Conservation (phyloP, 2,888 invertebrate genomes). For the Toxonevra muliebris region DNA sequence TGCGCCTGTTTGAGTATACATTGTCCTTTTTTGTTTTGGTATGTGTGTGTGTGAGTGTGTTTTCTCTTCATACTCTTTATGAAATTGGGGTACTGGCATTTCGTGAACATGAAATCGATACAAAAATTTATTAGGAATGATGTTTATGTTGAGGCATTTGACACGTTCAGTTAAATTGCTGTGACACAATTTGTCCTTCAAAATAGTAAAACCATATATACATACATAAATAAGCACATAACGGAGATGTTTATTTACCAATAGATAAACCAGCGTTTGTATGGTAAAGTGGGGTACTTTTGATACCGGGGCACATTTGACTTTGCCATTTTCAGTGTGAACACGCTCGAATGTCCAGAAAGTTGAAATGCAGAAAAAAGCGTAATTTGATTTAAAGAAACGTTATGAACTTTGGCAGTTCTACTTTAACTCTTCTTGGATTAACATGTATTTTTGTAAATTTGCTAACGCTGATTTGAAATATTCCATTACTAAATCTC, state of each 20-base stretch:
- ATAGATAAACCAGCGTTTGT: not conserved
- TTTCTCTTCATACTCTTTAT: not conserved
- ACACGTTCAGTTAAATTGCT: slow-evolving; percentile 19
- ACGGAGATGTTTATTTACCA: not conserved
- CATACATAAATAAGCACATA: not conserved
- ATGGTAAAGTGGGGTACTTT: too few relatives aligned
- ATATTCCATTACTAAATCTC: too few relatives aligned
- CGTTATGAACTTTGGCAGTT: too few relatives aligned
- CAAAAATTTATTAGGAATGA: slow-evolving; percentile 8
- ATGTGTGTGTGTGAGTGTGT: too few relatives aligned
- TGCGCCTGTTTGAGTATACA: slow-evolving; percentile 41
- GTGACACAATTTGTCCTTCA: slow-evolving; percentile 26
- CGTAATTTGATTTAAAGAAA: too few relatives aligned
- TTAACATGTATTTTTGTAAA: too few relatives aligned
- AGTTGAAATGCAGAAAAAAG: too few relatives aligned
- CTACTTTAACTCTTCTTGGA: too few relatives aligned
- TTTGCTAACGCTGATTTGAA: too few relatives aligned
- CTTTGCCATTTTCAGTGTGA: too few relatives aligned
- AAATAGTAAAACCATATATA: not conserved
- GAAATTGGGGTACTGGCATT: slow-evolving; percentile 31
- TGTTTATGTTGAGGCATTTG: slow-evolving; percentile 14
- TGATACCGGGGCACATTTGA: too few relatives aligned
- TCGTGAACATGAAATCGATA: slow-evolving; percentile 36
- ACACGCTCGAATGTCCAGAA: too few relatives aligned
- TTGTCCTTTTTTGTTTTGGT: slow-evolving; percentile 37